Conservation (phyloP, 2,888 invertebrate genomes). For the Tenthredo notha region DNA sequence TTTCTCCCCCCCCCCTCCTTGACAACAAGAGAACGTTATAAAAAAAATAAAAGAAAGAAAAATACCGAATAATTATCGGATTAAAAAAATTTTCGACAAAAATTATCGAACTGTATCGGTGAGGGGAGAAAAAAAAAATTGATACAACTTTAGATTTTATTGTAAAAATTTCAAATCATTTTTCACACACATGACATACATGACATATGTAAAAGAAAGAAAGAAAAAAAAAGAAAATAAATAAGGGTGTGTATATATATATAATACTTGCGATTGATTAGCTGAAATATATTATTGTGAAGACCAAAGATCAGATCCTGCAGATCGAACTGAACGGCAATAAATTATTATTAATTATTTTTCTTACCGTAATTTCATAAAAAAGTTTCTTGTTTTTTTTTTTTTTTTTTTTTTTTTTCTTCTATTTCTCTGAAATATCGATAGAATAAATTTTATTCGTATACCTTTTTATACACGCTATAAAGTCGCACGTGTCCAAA, state of each 20-base stretch:
- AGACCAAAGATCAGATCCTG: background rate
- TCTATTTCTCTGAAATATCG: background rate
- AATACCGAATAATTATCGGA: background rate
- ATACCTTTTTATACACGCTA: background rate
- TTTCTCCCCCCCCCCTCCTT: too few relatives aligned
- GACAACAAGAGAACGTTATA: too few relatives aligned
- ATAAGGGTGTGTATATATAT: background rate
- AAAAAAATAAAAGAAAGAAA: too few relatives aligned
- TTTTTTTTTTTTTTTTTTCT: background rate
- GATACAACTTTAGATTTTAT: background rate
- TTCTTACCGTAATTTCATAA: background rate
- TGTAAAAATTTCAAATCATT: slow-evolving; percentile 6
- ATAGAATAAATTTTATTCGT: slow-evolving; percentile 45
- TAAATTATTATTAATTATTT: background rate
- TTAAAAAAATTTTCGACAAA: background rate
- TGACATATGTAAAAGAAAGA: background rate
- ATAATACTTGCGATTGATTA: slow-evolving; percentile 39
- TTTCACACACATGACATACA: background rate
- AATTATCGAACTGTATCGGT: background rate
- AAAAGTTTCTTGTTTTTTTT: too few relatives aligned
- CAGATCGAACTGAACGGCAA: slow-evolving; percentile 8
- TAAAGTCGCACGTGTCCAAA: background rate
- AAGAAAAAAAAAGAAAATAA: too few relatives aligned
- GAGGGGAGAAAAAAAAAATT: too few relatives aligned
- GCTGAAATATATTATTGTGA: slow-evolving; percentile 9